phyloP scores from a whole-genome alignment of 2,797 vertebrate genomes.

The Gambelia wislizenii region DNA sequence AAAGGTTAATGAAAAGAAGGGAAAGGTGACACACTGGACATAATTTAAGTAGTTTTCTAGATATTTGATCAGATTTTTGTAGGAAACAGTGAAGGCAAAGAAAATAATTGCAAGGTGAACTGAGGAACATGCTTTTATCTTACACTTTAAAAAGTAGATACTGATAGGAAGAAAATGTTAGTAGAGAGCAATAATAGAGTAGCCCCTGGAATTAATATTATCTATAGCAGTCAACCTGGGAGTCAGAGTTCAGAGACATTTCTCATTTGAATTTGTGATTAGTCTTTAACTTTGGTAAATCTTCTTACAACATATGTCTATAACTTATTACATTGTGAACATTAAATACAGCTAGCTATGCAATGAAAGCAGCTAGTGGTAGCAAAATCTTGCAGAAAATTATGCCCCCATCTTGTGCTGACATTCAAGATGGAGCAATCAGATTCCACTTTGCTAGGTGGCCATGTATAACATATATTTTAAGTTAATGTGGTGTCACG shows the following conservation, averaged over 20 bases:
- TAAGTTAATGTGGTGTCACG: background rate
- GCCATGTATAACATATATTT: background rate
- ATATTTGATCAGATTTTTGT: constrained; percentile 12
- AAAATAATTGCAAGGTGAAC: background rate
- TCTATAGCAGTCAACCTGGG: background rate
- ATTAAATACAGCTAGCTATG: background rate
- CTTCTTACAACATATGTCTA: background rate
- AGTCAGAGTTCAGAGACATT: background rate
- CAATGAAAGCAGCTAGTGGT: background rate
- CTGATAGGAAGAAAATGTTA: background rate
- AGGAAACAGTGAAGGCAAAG: background rate
- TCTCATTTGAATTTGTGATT: background rate
- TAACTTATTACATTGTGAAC: background rate
- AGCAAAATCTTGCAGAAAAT: background rate
- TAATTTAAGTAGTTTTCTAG: constrained; percentile 16
- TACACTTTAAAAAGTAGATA: background rate
- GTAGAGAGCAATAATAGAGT: background rate
- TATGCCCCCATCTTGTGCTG: background rate
- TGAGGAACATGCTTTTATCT: constrained; percentile 1
- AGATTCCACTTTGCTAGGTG: background rate
- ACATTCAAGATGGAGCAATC: background rate
- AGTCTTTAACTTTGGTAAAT: background rate
- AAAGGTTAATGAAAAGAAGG: constrained; percentile 42
- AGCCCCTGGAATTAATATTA: background rate
- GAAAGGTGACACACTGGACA: background rate